phyloP scores from a whole-genome alignment of 23 tunicate genomes.

The Styela clava region DNA sequence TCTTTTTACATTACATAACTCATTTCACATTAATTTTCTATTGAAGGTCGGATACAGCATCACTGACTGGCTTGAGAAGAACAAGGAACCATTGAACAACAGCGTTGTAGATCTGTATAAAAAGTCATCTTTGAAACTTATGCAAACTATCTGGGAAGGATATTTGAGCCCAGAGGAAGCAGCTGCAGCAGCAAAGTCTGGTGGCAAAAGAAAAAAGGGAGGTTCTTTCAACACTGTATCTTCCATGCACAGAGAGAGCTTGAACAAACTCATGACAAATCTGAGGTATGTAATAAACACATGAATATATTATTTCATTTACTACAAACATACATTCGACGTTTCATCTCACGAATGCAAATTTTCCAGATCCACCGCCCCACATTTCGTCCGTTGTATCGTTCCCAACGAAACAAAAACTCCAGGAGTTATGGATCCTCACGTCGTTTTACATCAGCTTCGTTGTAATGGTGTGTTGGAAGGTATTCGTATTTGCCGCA shows the following conservation, averaged over 20 bases:
- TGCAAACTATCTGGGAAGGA: conserved; percentile 57
- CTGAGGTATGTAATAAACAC: conserved; percentile 36
- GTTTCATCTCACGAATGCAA: neutral
- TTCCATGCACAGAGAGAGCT: conserved; percentile 72
- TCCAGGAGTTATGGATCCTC: conserved; percentile 88
- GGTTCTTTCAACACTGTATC: conserved; percentile 95
- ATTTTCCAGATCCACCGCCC: conserved; percentile 68
- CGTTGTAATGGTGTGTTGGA: conserved; percentile 99
- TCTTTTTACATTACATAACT: too few species aligned
- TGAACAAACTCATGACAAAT: conserved; percentile 89
- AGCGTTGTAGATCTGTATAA: conserved; percentile 86
- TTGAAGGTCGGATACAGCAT: conserved; percentile 86
- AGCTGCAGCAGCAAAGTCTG: conserved; percentile 79
- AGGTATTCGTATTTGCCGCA: conserved; percentile 99
- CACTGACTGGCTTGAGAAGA: conserved; percentile 85
- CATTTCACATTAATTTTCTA: neutral
- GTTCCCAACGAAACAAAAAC: conserved; percentile 94
- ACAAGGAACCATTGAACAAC: conserved; percentile 94
- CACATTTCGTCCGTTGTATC: conserved; percentile 98
- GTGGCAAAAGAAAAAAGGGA: conserved; percentile 96
- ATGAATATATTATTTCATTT: neutral
- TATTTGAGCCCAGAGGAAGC: conserved; percentile 48
- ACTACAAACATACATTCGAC: too few species aligned
- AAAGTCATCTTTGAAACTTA: conserved; percentile 69
- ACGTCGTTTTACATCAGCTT: conserved; percentile 93